Evolutionary conservation across 2,113 vertebrate species (phyloP).

Genomic region (Talpa occidentalis): DNA sequence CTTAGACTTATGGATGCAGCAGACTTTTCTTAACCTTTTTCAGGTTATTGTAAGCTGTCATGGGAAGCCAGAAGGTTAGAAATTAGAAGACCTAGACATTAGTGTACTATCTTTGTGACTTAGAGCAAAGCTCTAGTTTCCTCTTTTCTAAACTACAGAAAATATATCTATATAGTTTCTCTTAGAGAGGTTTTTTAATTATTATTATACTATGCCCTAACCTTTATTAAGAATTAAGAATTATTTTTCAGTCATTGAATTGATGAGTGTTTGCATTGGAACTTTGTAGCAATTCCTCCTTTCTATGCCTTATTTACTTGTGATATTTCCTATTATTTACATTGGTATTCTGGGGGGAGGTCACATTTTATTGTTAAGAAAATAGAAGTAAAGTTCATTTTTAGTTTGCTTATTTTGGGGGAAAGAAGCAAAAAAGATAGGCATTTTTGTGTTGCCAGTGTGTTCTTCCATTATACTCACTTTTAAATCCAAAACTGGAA

Average conservation of each 20-base stretch:
- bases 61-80: not conserved
- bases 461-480: not conserved
- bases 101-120: not conserved
- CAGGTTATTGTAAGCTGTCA: not conserved
- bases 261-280: constrained; percentile 2
- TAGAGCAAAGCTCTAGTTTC: not conserved
- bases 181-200: not conserved
- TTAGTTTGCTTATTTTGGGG: not conserved
- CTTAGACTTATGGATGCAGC: not conserved
- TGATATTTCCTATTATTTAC: not conserved
- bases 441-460: not conserved
- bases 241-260: not conserved
- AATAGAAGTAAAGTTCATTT: not conserved
- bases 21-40: constrained; percentile 19
- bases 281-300: not conserved
- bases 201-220: not conserved
- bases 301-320: not conserved
- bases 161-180: not conserved
- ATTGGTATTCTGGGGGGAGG: not conserved
- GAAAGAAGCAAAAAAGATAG: not conserved
- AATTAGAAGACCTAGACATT: not conserved
- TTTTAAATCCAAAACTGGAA: not conserved
- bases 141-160: not conserved
- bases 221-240: not conserved
- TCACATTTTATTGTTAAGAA: not conserved